These are phyloP conservation scores for Trichogramma dendrolimi DNA, from an alignment of 2,888 invertebrate species.

Conservation along the genomic window DNA sequence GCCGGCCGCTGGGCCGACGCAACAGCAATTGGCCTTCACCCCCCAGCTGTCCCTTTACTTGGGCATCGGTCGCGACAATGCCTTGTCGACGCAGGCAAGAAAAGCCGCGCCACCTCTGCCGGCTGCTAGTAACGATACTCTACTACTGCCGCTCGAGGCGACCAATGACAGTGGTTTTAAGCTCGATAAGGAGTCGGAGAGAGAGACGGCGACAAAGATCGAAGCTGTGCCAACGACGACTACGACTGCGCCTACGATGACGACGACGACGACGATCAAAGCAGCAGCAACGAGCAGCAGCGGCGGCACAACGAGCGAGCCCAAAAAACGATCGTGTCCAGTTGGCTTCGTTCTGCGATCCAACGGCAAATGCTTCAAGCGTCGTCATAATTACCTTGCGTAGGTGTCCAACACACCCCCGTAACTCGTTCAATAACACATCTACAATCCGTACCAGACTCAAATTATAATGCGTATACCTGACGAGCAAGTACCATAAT, in stretches of 20 bases:
- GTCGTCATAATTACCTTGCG: conserved; percentile 42
- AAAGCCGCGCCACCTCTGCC: too few species aligned
- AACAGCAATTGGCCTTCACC: background rate
- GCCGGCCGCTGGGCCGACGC: background rate
- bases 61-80: too few species aligned
- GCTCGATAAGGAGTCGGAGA: too few species aligned
- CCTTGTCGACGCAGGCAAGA: too few species aligned
- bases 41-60: too few species aligned
- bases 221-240: background rate
- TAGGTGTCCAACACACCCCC: conserved; percentile 33
- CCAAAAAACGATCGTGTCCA: conserved; percentile 34
- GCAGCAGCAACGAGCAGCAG: background rate
- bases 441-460: background rate
- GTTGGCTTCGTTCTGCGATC: conserved; percentile 44
- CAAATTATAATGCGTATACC: too few species aligned
- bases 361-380: conserved; percentile 46
- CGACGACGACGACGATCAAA: background rate
- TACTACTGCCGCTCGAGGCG: background rate
- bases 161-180: too few species aligned
- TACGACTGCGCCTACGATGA: background rate
- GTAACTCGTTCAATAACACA: background rate
- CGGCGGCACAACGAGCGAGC: background rate
- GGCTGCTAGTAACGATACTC: background rate
- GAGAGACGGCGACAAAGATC: too few species aligned
- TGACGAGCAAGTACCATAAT: too few species aligned